Evolutionary conservation across 2,888 invertebrate genomes (phyloP), one percentile per base, ranked within the genome.

Genomic region (Drosophila dives): DNA sequence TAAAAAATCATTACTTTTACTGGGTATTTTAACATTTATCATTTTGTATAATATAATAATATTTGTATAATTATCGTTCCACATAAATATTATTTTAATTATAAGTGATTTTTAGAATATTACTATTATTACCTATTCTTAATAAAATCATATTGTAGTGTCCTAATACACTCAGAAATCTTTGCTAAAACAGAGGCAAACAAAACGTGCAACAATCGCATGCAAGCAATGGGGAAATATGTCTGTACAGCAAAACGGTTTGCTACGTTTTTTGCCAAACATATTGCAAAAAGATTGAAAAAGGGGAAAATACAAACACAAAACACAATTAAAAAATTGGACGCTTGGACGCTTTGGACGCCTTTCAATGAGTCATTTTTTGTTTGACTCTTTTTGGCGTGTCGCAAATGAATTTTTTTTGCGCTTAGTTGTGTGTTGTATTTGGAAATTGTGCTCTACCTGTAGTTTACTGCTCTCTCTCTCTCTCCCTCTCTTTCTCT

Each of bases 391-490:
- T 69, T 74, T 68, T 77, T 81, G 80, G 73, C 72, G 71, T 75
- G 72, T 84, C 72, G 66, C 77, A 81, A 84, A 84, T 81, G 78
- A 67, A 69, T 80, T 45, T 80, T 80, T 75, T 72, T 80, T 29
- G 26, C 75, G 75, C 81, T 75, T 65, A 68, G 72, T 71, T 65
- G 64, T 76, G 67, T 77, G 38, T 72, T 55, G 55, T 74, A 51
- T 65, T 56, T 71, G 64, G 54, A 79, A 79, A 75, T 79, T 77
- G 65, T 76, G 72, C 71, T 59, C 68, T 80, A 72, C 71, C 75
- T 84, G 80, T 86, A 82, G 83, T 86, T 78, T 68, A 64, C 29
- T 59, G 51, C 40, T 23, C 77, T 36, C 59, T n/a, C 61, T 42
- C 61, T 17, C 48, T 38, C 50, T n/a, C 26, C 15, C 64, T 45